Conservation (phyloP, 2,888 invertebrate genomes). For the Steinernema hermaphroditum region DNA sequence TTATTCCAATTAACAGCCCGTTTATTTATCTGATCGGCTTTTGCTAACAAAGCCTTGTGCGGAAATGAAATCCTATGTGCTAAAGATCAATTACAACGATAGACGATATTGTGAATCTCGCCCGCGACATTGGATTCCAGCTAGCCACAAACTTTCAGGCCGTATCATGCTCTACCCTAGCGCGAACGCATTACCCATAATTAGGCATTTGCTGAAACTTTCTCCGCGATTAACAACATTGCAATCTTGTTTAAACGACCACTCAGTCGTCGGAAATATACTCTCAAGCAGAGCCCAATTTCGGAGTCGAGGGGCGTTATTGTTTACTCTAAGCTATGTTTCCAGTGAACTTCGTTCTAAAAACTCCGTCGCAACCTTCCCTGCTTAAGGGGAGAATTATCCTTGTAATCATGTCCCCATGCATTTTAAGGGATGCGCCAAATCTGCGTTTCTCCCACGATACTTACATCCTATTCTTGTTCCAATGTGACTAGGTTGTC, state of each 20-base stretch:
- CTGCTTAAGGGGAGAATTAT: no score
- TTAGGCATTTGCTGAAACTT: slow-evolving; percentile 20
- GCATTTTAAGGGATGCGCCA: neutral
- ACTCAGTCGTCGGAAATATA: neutral
- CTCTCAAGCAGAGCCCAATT: no score
- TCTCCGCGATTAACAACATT: slow-evolving; percentile 23
- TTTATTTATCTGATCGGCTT: slow-evolving; percentile 10
- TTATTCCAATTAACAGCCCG: slow-evolving; percentile 13
- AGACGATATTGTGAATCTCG: neutral
- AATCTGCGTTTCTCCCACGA: neutral
- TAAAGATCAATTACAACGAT: no score
- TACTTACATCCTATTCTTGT: slow-evolving; percentile 17
- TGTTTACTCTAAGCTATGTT: no score
- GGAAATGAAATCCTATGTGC: neutral
- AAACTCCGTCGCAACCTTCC: no score
- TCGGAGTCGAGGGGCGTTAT: no score
- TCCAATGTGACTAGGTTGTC: neutral
- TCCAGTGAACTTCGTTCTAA: no score
- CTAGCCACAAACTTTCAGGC: neutral
- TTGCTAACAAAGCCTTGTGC: neutral
- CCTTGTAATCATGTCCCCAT: no score
- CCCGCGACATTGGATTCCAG: neutral
- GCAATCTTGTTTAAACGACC: neutral
- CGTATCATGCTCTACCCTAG: slow-evolving; percentile 19
- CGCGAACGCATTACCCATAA: slow-evolving; percentile 23